phyloP scores from a whole-genome alignment of 2,113 vertebrate genomes.

The Tiliqua scincoides region DNA sequence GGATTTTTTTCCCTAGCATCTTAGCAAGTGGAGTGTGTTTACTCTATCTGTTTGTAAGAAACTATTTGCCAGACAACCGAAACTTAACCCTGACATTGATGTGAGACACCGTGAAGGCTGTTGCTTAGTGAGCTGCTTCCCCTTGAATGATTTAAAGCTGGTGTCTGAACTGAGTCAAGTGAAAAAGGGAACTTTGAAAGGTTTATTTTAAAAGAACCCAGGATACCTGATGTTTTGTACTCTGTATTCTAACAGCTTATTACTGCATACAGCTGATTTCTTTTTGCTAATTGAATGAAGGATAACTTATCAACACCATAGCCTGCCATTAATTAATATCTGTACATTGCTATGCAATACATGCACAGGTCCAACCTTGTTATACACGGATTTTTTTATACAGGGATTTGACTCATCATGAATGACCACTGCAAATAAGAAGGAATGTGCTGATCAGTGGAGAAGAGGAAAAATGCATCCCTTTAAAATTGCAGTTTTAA shows the following conservation, averaged over 20 bases:
- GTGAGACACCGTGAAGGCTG: constrained; percentile 3
- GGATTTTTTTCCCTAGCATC: background rate
- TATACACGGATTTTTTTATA: too few relatives aligned
- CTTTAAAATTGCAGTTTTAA: too few relatives aligned
- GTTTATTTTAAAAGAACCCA: background rate
- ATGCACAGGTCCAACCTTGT: background rate
- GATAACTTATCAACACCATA: background rate
- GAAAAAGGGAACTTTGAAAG: background rate
- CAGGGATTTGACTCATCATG: too few relatives aligned
- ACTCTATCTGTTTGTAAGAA: constrained; percentile 3
- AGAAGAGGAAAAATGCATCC: too few relatives aligned
- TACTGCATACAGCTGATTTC: background rate
- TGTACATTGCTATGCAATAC: background rate
- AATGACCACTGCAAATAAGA: too few relatives aligned
- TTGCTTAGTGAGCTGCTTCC: constrained; percentile 23
- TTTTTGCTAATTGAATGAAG: background rate
- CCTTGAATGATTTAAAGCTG: background rate
- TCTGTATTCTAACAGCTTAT: background rate
- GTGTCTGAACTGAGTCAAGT: constrained; percentile 1
- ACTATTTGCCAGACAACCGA: background rate
- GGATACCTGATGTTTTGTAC: background rate
- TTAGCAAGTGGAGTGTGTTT: background rate
- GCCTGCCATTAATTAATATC: background rate
- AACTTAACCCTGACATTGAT: constrained; percentile 10
- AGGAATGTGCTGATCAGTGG: too few relatives aligned